These are phyloP conservation scores for Salvelinus namaycush DNA, from an alignment of 2,113 vertebrate species.

Conservation along the genomic window DNA sequence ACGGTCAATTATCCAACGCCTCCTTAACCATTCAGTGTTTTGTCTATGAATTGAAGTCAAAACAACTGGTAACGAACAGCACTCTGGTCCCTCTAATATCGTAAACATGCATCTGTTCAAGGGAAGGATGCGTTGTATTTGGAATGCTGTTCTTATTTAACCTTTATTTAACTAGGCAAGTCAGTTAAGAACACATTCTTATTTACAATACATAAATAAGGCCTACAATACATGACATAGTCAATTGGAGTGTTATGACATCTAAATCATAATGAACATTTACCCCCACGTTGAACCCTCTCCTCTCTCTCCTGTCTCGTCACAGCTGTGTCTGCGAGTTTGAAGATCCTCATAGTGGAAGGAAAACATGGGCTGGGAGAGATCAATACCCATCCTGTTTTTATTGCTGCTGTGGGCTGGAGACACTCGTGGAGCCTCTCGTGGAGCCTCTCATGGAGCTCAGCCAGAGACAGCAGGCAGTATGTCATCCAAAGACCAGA, in stretches of 20 bases:
- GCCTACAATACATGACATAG: too few relatives aligned
- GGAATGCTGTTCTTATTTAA: too few relatives aligned
- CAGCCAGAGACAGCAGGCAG: slow-evolving; percentile 42
- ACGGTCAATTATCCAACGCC: slow-evolving; percentile 3
- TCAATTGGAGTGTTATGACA: slow-evolving; percentile 1
- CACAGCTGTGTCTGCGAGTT: slow-evolving; percentile 52
- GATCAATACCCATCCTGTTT: slow-evolving; percentile 46
- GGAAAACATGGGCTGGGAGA: slow-evolving; percentile 46
- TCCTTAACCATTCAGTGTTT: slow-evolving; percentile 3
- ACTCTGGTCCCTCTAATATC: background rate
- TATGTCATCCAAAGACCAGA: slow-evolving; percentile 45
- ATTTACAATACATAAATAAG: too few relatives aligned
- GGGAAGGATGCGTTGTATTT: background rate
- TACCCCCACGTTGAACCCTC: slow-evolving; percentile 35
- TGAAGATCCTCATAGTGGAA: slow-evolving; percentile 49
- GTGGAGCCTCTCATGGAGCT: slow-evolving; percentile 12
- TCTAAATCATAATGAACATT: background rate
- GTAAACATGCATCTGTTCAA: background rate
- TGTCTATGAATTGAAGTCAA: background rate
- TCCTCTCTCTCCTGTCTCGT: slow-evolving; percentile 34
- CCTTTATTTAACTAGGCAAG: too few relatives aligned
- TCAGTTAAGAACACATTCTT: too few relatives aligned
- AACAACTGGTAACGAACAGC: background rate
- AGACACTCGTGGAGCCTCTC: background rate
- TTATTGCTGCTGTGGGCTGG: slow-evolving; percentile 44